phyloP scores from a whole-genome alignment of 2,888 invertebrate species.

The Chesias legatella region DNA sequence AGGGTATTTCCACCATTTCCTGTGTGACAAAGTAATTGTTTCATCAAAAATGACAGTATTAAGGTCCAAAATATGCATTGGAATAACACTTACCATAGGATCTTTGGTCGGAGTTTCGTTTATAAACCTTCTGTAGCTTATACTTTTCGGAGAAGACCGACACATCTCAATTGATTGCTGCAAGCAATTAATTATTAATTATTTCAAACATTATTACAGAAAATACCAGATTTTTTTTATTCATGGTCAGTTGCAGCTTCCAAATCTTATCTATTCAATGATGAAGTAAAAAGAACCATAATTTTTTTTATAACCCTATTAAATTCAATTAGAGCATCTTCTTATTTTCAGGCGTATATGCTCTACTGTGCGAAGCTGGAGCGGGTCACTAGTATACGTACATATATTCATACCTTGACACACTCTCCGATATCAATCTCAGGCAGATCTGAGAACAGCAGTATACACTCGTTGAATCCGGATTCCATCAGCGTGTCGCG shows the following conservation, averaged over 20 bases:
- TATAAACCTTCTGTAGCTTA: slow-evolving; percentile 91
- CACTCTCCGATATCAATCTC: slow-evolving; percentile 97
- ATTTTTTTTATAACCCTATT: no score
- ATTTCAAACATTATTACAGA: no score
- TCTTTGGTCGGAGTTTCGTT: slow-evolving; percentile 62
- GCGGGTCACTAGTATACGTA: no score
- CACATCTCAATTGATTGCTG: slow-evolving; percentile 92
- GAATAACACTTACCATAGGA: slow-evolving; percentile 59
- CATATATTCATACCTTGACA: slow-evolving; percentile 86
- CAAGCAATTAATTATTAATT: no score
- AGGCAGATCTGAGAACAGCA: slow-evolving; percentile 98
- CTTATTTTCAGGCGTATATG: no score
- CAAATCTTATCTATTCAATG: no score
- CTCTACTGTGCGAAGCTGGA: no score
- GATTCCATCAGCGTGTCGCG: slow-evolving; percentile 90
- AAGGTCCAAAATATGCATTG: slow-evolving; percentile 1
- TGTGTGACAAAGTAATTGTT: slow-evolving; percentile 51
- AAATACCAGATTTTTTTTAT: no score
- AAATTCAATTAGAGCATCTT: no score
- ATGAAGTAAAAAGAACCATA: no score
- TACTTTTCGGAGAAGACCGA: slow-evolving; percentile 91
- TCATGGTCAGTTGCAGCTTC: no score
- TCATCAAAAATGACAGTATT: not conserved
- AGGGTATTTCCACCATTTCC: slow-evolving; percentile 85
- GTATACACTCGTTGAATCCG: slow-evolving; percentile 98